These are phyloP conservation scores for Heliconius himera DNA, from an alignment of 1,140 invertebrate species.

Conservation along the genomic window DNA sequence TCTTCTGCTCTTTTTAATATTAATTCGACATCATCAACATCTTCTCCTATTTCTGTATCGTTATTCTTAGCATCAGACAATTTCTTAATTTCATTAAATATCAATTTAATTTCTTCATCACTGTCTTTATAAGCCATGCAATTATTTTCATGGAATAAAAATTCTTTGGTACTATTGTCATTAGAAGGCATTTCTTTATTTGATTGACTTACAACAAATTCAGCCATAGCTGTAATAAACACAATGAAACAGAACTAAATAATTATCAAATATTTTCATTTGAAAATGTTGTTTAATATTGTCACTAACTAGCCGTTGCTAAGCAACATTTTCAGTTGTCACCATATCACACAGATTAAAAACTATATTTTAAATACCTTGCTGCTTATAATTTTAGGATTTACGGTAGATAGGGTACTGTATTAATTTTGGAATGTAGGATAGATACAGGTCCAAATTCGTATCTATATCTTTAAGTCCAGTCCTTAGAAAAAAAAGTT, in stretches of 20 bases:
- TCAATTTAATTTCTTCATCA: slow-evolving; percentile 75
- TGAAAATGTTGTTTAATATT: slow-evolving; percentile 4
- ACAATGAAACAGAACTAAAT: neutral
- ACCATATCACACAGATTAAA: neutral
- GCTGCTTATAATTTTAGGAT: no score
- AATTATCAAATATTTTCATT: neutral
- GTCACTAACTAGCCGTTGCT: slow-evolving; percentile 48
- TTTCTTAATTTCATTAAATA: slow-evolving; percentile 73
- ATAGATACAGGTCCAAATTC: no score
- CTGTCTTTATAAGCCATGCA: slow-evolving; percentile 70
- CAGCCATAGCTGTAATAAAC: neutral
- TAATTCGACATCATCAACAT: slow-evolving; percentile 70
- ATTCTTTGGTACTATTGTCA: slow-evolving; percentile 72
- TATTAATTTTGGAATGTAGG: no score
- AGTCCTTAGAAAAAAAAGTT: no score
- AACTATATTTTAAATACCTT: neutral
- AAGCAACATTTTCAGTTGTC: slow-evolving; percentile 46
- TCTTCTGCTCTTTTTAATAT: slow-evolving; percentile 74
- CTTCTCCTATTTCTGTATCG: slow-evolving; percentile 54
- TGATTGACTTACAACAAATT: slow-evolving; percentile 1
- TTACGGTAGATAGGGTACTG: no score
- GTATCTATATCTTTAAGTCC: no score
- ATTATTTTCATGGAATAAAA: slow-evolving; percentile 68
- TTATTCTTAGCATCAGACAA: slow-evolving; percentile 56
- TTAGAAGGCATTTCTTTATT: slow-evolving; percentile 51